phyloP scores from a whole-genome alignment of 2,797 vertebrate species.

The Parambassis ranga region DNA sequence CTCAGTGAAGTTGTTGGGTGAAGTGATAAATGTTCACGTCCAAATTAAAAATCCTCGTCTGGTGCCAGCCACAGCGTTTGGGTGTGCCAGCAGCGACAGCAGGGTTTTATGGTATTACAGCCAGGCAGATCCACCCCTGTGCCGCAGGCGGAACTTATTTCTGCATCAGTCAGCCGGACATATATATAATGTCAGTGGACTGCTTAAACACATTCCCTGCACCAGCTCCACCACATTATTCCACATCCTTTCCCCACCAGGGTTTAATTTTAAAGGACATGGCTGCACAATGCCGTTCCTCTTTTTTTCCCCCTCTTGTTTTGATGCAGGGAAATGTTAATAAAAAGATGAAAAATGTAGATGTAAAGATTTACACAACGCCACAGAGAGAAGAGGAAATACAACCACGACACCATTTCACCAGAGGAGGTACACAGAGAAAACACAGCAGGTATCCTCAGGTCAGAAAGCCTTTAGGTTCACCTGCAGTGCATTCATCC shows the following conservation, averaged over 20 bases:
- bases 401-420: neutral
- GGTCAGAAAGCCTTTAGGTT: conserved; percentile 14
- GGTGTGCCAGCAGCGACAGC: conserved; percentile 21
- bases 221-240: conserved; percentile 17
- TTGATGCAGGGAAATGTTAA: neutral
- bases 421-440: neutral
- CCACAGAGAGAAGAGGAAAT: conserved; percentile 15
- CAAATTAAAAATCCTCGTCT: conserved; percentile 40
- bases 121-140: neutral
- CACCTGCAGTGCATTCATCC: conserved; percentile 24
- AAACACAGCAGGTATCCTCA: conserved; percentile 10
- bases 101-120: conserved; percentile 39
- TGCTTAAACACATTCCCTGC: conserved; percentile 22
- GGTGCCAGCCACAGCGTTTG: conserved; percentile 35
- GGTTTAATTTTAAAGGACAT: conserved; percentile 9
- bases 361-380: neutral
- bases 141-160: conserved; percentile 38
- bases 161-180: conserved; percentile 6
- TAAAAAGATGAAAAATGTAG: conserved; percentile 22
- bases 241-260: conserved; percentile 5
- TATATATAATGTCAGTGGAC: conserved; percentile 16
- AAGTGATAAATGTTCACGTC: conserved; percentile 45
- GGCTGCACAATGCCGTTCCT: neutral
- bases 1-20: conserved; percentile 3
- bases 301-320: neutral